Percentiles rank a stretch among this genome's conserved stretches.
Evolutionary conservation across 2,888 invertebrate species (phyloP).

Genomic region (Actias luna): DNA sequence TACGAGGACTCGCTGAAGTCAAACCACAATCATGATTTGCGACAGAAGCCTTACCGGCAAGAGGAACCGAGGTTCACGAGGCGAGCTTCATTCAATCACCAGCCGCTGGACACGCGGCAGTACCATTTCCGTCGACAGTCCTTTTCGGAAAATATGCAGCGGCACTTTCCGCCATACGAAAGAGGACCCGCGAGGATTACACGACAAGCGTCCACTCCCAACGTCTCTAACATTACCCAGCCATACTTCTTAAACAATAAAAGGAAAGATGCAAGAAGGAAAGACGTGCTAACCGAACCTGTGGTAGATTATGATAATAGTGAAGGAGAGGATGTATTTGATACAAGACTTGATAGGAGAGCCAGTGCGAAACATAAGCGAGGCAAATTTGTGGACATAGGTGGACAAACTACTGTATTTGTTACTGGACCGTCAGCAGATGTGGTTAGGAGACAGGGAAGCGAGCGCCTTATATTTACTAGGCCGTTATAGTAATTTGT

Average conservation of each 20-base stretch:
- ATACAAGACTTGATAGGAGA: constrained; percentile 62
- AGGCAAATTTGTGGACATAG: constrained; percentile 66
- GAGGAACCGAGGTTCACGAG: constrained; percentile 59
- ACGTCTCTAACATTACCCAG: constrained; percentile 56
- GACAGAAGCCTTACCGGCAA: constrained; percentile 45
- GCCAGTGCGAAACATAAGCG: constrained; percentile 56
- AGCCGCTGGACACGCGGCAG: constrained; percentile 56
- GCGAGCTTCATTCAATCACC: constrained; percentile 68
- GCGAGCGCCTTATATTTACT: constrained; percentile 70
- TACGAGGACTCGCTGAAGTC: constrained; percentile 92
- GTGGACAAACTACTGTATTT: constrained; percentile 66
- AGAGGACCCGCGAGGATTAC: constrained; percentile 51
- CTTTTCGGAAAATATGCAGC: constrained; percentile 71
- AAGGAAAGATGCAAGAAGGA: constrained; percentile 58
- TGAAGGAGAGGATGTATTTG: constrained; percentile 73
- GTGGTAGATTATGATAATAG: constrained; percentile 76
- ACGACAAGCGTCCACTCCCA: constrained; percentile 66
- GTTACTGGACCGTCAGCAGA: constrained; percentile 71
- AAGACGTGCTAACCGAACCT: constrained; percentile 66
- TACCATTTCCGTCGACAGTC: constrained; percentile 63
- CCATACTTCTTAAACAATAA: constrained; percentile 64
- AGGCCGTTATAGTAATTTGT: constrained; percentile 53
- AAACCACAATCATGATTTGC: constrained; percentile 69
- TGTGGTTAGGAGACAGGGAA: constrained; percentile 71
- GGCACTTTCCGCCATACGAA: constrained; percentile 64